Conservation (phyloP, 2,113 vertebrate genomes). For the Pituophis catenifer region DNA sequence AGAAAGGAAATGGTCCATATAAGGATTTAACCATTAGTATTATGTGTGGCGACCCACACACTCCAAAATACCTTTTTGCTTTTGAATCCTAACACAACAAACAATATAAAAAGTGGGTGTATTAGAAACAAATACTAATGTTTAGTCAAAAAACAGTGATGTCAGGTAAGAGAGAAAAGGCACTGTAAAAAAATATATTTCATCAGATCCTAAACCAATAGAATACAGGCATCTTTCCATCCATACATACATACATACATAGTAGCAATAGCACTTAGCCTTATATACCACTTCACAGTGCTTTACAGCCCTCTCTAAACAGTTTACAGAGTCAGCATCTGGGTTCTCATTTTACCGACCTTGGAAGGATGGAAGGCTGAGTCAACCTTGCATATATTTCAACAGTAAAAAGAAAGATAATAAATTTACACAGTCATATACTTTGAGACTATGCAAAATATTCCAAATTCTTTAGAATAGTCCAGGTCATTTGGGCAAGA, state of each 20-base stretch:
- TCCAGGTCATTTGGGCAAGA: not conserved
- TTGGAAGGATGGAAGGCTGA: too few relatives aligned
- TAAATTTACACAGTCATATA: not conserved
- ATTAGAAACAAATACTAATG: not conserved
- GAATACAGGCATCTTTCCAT: not conserved
- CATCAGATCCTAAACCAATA: not conserved
- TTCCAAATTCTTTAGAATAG: not conserved
- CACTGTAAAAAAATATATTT: not conserved
- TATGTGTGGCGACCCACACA: not conserved
- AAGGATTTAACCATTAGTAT: not conserved
- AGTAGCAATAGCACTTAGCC: too few relatives aligned
- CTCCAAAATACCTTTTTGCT: not conserved
- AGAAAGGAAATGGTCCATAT: not conserved
- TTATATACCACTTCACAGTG: too few relatives aligned
- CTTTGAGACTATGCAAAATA: not conserved
- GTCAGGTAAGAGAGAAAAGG: not conserved
- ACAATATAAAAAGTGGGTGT: not conserved
- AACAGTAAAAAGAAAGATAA: not conserved
- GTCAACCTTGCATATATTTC: not conserved
- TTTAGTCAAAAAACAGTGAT: not conserved
- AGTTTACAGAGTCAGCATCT: too few relatives aligned
- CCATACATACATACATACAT: not conserved
- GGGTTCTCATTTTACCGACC: too few relatives aligned
- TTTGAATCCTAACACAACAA: not conserved
- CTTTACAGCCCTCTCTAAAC: too few relatives aligned